A percentile compares a stretch with the other conserved stretches of the same genome.
Conservation (phyloP, 2,797 vertebrate species). For the Basileuterus tristriatus region DNA sequence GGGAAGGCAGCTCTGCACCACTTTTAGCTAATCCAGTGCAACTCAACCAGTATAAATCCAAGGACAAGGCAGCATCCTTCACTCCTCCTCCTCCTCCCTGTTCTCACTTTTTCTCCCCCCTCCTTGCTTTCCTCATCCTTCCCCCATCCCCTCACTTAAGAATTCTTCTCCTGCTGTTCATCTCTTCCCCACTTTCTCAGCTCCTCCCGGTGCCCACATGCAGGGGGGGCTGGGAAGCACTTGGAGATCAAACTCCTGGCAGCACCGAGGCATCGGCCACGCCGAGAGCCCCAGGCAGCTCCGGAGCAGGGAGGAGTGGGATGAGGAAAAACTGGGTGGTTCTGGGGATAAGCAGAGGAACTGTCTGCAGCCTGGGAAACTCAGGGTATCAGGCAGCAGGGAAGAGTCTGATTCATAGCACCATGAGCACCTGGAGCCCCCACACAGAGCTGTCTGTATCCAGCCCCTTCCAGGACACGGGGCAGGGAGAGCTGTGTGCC, state of each 20-base stretch:
- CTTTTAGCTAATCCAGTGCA: constrained; percentile 54
- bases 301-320: not conserved
- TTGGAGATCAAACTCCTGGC: constrained; percentile 48
- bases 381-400: not conserved
- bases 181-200: not conserved
- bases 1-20: constrained; percentile 55
- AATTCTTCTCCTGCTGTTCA: constrained; percentile 35
- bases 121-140: constrained; percentile 5
- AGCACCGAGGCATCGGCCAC: not conserved
- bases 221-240: not conserved
- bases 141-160: constrained; percentile 21
- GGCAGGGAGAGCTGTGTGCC: not conserved
- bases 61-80: constrained; percentile 46
- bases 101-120: constrained; percentile 19
- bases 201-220: not conserved
- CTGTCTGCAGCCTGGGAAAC: not conserved
- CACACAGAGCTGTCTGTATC: not conserved
- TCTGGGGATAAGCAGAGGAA: not conserved
- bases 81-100: constrained; percentile 36
- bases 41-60: not conserved
- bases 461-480: not conserved
- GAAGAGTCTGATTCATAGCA: not conserved
- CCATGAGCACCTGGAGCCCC: not conserved
- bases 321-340: not conserved
- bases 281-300: not conserved